Evolutionary conservation across 2,888 invertebrate species (phyloP).

Genomic region (Zaprionus obscuricornis): DNA sequence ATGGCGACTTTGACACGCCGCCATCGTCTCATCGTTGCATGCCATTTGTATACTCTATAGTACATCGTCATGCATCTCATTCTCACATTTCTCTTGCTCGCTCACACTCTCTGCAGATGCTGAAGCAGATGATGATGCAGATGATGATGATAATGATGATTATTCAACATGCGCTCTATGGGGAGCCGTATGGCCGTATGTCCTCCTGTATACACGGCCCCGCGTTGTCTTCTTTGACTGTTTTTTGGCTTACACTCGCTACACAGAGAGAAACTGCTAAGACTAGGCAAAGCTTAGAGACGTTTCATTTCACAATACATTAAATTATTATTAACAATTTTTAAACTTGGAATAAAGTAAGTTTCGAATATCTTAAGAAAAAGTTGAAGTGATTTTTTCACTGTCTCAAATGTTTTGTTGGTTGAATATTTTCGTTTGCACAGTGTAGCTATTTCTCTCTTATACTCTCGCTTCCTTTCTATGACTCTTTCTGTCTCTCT

Average conservation of each 20-base stretch:
- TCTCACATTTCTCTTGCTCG: neutral
- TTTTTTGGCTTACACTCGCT: conserved; percentile 22
- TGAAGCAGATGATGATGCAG: conserved; percentile 23
- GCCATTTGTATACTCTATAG: too few species aligned
- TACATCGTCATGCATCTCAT: neutral
- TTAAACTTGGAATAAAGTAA: too few species aligned
- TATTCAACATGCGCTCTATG: conserved; percentile 80
- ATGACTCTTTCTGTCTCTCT: too few species aligned
- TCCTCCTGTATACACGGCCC: conserved; percentile 4
- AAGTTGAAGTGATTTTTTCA: too few species aligned
- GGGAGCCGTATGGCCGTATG: conserved; percentile 70
- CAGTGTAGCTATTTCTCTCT: conserved; percentile 11
- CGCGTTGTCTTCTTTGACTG: conserved; percentile 43
- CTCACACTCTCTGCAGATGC: conserved; percentile 15
- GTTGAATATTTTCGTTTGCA: too few species aligned
- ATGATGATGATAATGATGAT: conserved; percentile 69
- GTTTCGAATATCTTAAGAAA: too few species aligned
- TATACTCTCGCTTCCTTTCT: neutral
- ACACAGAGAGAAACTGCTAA: too few species aligned
- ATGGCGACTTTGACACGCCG: conserved; percentile 58
- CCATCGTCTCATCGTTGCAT: too few species aligned
- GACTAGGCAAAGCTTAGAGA: too few species aligned
- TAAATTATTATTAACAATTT: too few species aligned
- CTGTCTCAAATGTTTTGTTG: too few species aligned
- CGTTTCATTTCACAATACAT: too few species aligned